A percentile compares a stretch with the other conserved stretches of the same genome.
These are phyloP conservation scores for Resseliella maxima DNA, from an alignment of 2,888 invertebrate species.

Conservation along the genomic window DNA sequence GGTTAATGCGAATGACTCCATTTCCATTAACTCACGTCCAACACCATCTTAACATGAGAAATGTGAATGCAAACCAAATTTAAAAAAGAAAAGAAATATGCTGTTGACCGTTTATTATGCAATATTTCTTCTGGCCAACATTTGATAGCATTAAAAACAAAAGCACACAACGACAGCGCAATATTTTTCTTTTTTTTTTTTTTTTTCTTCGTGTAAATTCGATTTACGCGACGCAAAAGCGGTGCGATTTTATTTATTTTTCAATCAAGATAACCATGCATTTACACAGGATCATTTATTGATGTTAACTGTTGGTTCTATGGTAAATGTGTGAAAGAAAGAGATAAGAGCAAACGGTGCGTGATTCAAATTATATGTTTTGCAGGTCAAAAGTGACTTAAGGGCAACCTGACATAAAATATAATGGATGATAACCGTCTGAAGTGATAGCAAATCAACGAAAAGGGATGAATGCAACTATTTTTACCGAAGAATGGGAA, in stretches of 20 bases:
- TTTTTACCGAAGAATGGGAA: not conserved
- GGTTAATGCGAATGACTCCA: slow-evolving; percentile 31
- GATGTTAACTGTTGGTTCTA: slow-evolving; percentile 4
- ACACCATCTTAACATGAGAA: not conserved
- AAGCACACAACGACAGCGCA: not conserved
- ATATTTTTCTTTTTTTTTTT: not conserved
- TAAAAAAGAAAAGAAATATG: not conserved
- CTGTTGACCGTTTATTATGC: not conserved
- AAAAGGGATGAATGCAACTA: not conserved
- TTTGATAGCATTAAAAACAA: too few species aligned
- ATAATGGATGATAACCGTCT: slow-evolving; percentile 1
- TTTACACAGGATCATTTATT: not conserved
- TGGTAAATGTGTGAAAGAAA: not conserved
- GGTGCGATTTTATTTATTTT: not conserved
- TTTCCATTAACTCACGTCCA: slow-evolving; percentile 25
- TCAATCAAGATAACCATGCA: not conserved
- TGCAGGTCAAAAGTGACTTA: slow-evolving; percentile 23
- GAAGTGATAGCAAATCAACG: not conserved
- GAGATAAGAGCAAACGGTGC: not conserved
- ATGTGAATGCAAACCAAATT: not conserved
- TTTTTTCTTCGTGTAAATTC: not conserved
- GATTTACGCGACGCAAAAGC: not conserved
- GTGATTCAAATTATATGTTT: not conserved
- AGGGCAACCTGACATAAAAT: not conserved
- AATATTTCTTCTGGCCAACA: slow-evolving; percentile 7